These are phyloP conservation scores for Lepeophtheirus salmonis DNA, from an alignment of 1,140 invertebrate species.

Conservation along the genomic window DNA sequence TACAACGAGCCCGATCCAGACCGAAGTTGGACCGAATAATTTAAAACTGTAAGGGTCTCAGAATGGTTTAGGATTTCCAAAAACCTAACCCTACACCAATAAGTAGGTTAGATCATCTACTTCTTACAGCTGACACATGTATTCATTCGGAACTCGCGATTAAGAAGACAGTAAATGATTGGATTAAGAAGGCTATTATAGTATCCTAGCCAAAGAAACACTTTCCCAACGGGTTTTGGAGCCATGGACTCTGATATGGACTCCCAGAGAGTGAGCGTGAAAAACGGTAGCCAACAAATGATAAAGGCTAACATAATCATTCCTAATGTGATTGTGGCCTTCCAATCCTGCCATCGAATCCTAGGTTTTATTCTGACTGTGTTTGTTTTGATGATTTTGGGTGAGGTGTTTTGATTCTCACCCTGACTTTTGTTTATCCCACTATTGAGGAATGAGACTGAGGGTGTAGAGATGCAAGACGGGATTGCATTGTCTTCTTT, in stretches of 20 bases:
- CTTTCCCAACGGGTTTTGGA: neutral
- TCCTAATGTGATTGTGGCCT: conserved; percentile 1
- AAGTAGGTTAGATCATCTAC: too few species aligned
- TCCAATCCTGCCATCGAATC: conserved; percentile 3
- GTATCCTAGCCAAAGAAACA: neutral
- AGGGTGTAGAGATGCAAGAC: neutral
- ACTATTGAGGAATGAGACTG: neutral
- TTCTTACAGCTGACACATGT: neutral
- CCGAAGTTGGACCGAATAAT: too few species aligned
- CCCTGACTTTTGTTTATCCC: neutral
- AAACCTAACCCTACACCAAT: too few species aligned
- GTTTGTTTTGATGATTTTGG: neutral
- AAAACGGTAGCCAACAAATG: conserved; percentile 9
- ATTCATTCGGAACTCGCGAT: neutral
- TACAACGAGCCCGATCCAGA: too few species aligned
- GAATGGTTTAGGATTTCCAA: too few species aligned
- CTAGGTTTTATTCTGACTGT: neutral
- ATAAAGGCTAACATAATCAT: conserved; percentile 3
- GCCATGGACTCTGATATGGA: neutral
- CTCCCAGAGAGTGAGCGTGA: conserved; percentile 2
- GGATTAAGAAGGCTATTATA: neutral
- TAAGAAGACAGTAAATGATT: neutral
- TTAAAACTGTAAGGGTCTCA: too few species aligned
- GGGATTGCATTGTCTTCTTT: neutral
- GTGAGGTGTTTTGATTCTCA: too few species aligned